phyloP scores from a whole-genome alignment of 2,888 invertebrate species.

The Eurytoma adleriae region DNA sequence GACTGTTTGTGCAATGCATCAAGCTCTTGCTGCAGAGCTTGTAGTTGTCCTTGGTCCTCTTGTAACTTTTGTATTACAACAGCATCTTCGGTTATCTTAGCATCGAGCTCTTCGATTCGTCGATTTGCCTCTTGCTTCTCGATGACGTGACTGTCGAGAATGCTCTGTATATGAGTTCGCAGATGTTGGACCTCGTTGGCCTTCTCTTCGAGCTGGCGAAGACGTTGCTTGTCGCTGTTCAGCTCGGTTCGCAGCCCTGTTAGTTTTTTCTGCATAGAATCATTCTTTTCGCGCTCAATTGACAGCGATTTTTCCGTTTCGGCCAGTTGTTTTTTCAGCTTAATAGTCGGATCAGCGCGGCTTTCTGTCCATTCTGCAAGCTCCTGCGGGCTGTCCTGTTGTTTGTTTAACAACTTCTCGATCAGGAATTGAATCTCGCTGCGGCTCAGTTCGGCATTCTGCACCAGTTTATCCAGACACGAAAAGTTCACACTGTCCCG shows the following conservation, averaged over 20 bases:
- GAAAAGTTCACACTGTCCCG: constrained; percentile 84
- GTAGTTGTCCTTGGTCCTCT: constrained; percentile 78
- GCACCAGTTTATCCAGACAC: constrained; percentile 85
- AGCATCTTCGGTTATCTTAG: constrained; percentile 79
- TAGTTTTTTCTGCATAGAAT: constrained; percentile 86
- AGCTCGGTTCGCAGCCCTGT: constrained; percentile 86
- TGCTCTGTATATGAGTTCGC: constrained; percentile 81
- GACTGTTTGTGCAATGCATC: constrained; percentile 82
- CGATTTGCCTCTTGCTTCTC: constrained; percentile 81
- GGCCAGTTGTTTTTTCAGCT: constrained; percentile 90
- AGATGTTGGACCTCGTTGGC: constrained; percentile 81
- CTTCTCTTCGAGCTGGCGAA: constrained; percentile 80
- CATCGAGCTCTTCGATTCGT: constrained; percentile 81
- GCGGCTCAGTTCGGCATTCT: constrained; percentile 88
- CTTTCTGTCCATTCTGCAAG: constrained; percentile 93
- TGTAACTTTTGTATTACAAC: constrained; percentile 77
- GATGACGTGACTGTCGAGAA: constrained; percentile 77
- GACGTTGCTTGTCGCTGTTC: constrained; percentile 82
- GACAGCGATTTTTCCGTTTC: constrained; percentile 88
- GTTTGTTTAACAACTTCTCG: constrained; percentile 92
- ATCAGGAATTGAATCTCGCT: constrained; percentile 93
- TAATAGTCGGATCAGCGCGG: constrained; percentile 89
- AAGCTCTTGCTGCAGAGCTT: constrained; percentile 76
- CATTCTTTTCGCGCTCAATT: constrained; percentile 86
- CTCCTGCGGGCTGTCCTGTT: constrained; percentile 84